phyloP scores from a whole-genome alignment of 2,113 vertebrate genomes.

The Pitta sordida region DNA sequence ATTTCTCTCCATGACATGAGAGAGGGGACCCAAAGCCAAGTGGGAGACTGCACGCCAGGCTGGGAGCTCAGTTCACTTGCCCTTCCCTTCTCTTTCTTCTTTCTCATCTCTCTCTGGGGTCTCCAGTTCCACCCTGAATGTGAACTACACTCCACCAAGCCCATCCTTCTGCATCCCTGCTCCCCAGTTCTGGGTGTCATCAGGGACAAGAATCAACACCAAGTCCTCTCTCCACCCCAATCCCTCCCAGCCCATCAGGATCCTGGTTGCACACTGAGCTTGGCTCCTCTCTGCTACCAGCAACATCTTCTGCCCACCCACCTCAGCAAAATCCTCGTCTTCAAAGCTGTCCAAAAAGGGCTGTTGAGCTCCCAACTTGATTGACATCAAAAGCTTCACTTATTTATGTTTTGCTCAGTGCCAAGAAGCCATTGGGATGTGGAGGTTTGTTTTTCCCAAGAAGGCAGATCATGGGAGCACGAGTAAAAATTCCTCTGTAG shows the following conservation, averaged over 20 bases:
- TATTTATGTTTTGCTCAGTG: not conserved
- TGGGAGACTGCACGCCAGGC: not conserved
- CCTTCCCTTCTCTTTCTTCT: not conserved
- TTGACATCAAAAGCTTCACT: not conserved
- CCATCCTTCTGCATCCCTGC: not conserved
- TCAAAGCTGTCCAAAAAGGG: not conserved
- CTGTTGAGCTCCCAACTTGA: not conserved
- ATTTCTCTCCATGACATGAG: not conserved
- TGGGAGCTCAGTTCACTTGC: not conserved
- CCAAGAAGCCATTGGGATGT: not conserved
- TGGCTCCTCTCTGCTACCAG: not conserved
- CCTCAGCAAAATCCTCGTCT: not conserved
- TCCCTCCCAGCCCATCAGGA: not conserved
- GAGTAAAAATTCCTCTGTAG: not conserved
- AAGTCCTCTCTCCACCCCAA: not conserved
- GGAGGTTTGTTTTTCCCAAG: not conserved
- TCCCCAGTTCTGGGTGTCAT: not conserved
- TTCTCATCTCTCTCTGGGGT: not conserved
- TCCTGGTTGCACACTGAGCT: not conserved
- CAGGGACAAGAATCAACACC: rapidly evolving
- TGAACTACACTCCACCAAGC: not conserved
- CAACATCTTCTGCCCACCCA: not conserved
- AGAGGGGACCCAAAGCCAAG: not conserved
- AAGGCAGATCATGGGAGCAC: not conserved
- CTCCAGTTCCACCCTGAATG: not conserved